These are phyloP conservation scores for Dynastes maya DNA, from an alignment of 2,888 invertebrate species.

Conservation along the genomic window DNA sequence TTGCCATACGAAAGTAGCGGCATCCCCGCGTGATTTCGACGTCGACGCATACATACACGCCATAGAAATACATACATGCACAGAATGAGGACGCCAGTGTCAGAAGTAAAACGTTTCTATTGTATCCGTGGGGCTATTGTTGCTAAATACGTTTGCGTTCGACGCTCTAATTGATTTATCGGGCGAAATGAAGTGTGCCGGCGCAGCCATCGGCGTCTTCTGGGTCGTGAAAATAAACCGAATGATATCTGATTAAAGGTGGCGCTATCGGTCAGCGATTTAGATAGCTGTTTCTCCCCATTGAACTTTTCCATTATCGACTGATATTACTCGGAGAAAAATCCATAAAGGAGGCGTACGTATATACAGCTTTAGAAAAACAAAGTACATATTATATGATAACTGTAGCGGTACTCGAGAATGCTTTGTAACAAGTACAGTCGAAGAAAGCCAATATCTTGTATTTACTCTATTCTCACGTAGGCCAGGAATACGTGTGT, in stretches of 20 bases:
- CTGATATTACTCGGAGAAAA: too few species aligned
- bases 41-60: background rate
- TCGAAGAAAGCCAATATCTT: too few species aligned
- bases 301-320: too few species aligned
- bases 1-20: slow-evolving; percentile 14
- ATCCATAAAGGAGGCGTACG: too few species aligned
- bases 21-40: slow-evolving; percentile 21
- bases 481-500: too few species aligned
- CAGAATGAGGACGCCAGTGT: background rate
- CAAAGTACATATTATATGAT: too few species aligned
- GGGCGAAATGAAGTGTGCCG: slow-evolving; percentile 40
- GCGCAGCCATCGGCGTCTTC: background rate
- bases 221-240: background rate
- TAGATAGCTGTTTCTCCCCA: background rate
- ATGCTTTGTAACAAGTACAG: too few species aligned
- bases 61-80: background rate
- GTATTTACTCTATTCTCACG: too few species aligned
- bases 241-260: slow-evolving; percentile 12
- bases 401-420: too few species aligned
- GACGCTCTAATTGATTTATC: slow-evolving; percentile 48
- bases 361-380: too few species aligned
- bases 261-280: slow-evolving; percentile 9
- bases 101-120: slow-evolving; percentile 29
- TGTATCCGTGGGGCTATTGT: slow-evolving; percentile 34
- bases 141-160: slow-evolving; percentile 33